These are phyloP conservation scores for Denticeps clupeoides DNA, from an alignment of 2,797 vertebrate species.

Conservation along the genomic window DNA sequence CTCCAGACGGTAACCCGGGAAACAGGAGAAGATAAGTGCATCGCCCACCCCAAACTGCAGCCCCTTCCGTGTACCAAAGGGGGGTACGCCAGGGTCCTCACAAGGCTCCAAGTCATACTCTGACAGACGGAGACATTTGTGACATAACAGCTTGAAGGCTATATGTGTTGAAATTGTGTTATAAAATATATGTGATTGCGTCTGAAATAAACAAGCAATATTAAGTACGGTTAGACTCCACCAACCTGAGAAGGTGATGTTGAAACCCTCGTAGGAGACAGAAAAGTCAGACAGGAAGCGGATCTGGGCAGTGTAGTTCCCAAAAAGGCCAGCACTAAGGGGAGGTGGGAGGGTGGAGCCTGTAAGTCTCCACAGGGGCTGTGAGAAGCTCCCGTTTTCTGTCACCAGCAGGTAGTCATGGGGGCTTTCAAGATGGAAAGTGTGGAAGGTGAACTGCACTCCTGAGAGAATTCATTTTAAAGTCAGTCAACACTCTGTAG, in stretches of 20 bases:
- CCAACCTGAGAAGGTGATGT: constrained; percentile 94
- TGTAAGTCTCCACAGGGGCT: constrained; percentile 81
- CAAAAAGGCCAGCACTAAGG: constrained; percentile 86
- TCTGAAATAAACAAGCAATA: no score
- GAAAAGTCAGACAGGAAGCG: constrained; percentile 97
- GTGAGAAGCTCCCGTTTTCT: constrained; percentile 85
- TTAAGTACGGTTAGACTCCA: no score
- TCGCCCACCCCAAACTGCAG: constrained; percentile 90
- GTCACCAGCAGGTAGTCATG: constrained; percentile 92
- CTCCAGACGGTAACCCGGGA: constrained; percentile 95
- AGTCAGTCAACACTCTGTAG: no score
- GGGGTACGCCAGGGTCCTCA: constrained; percentile 86
- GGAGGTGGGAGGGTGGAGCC: constrained; percentile 81
- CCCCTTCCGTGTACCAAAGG: constrained; percentile 89
- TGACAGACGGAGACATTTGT: no score
- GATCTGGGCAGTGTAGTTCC: constrained; percentile 93
- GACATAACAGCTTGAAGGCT: no score
- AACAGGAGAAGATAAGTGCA: constrained; percentile 86
- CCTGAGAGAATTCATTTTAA: no score
- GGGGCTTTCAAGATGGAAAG: constrained; percentile 92
- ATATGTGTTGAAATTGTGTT: no score
- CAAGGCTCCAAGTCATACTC: constrained; percentile 95
- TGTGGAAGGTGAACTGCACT: constrained; percentile 93
- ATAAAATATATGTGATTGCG: no score
- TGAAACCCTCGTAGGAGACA: constrained; percentile 96